These are phyloP conservation scores for Galagoides demidoff DNA, from an alignment of 2,797 vertebrate genomes.

Conservation along the genomic window DNA sequence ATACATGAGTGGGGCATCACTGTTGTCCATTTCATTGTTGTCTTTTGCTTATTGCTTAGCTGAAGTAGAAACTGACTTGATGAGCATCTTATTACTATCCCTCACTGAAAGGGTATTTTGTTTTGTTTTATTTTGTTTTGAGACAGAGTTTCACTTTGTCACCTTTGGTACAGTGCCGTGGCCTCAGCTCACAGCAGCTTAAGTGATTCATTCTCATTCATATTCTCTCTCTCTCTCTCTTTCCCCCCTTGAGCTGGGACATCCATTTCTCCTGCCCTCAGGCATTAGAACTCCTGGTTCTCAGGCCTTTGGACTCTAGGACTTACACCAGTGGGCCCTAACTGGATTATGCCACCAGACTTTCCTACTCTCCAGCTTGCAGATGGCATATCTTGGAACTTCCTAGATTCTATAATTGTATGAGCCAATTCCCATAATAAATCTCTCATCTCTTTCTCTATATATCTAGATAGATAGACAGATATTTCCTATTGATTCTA, in stretches of 20 bases:
- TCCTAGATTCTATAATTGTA: background rate
- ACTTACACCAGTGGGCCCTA: background rate
- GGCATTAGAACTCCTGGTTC: background rate
- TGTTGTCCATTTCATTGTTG: background rate
- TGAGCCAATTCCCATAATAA: background rate
- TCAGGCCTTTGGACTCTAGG: background rate
- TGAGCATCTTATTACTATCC: constrained; percentile 47
- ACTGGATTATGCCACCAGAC: background rate
- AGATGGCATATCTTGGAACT: background rate
- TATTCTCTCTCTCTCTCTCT: background rate
- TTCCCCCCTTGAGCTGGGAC: background rate
- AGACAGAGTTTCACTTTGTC: no score
- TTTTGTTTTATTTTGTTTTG: no score
- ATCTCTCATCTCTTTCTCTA: background rate
- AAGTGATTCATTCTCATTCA: no score
- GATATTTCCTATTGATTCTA: background rate
- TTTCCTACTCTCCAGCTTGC: background rate
- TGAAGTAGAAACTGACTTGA: background rate
- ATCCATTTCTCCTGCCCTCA: background rate
- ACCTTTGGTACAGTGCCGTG: no score
- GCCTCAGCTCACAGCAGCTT: no score
- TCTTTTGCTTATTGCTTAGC: constrained; percentile 9
- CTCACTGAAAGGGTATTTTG: background rate
- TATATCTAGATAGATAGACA: background rate
- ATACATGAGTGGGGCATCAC: background rate